Conservation (phyloP, 2,888 invertebrate species). For the Agrotis clavis region DNA sequence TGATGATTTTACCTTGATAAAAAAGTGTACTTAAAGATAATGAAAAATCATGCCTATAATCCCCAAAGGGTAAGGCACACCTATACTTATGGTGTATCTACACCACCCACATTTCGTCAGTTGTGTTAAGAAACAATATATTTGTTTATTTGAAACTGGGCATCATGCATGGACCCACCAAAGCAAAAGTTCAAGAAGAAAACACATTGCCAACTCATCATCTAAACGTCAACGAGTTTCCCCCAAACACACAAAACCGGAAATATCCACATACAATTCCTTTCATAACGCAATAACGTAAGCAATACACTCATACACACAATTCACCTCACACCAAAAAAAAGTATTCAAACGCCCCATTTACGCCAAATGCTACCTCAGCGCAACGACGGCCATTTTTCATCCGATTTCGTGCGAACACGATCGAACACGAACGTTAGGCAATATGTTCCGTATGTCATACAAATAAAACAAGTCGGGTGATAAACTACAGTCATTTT, state of each 20-base stretch:
- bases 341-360: conserved; percentile 65
- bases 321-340: conserved; percentile 61
- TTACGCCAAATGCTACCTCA: conserved; percentile 70
- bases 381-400: conserved; percentile 64
- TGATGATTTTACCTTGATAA: too few species aligned
- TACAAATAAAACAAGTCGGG: conserved; percentile 76
- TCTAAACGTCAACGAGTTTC: not conserved
- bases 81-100: too few species aligned
- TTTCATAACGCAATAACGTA: conserved; percentile 47
- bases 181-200: too few species aligned
- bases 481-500: conserved; percentile 80
- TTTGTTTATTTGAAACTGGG: too few species aligned
- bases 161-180: too few species aligned
- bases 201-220: conserved; percentile 19
- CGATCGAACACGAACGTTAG: conserved; percentile 64
- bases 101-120: too few species aligned
- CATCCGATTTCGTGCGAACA: conserved; percentile 65
- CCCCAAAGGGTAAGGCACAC: too few species aligned
- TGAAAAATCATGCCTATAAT: too few species aligned
- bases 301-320: conserved; percentile 61
- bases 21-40: too few species aligned
- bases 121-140: too few species aligned
- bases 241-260: conserved; percentile 1
- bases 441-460: conserved; percentile 72
- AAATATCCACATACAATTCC: conserved; percentile 38